phyloP scores from a whole-genome alignment of 2,113 vertebrate species.

The Arizona elegans region DNA sequence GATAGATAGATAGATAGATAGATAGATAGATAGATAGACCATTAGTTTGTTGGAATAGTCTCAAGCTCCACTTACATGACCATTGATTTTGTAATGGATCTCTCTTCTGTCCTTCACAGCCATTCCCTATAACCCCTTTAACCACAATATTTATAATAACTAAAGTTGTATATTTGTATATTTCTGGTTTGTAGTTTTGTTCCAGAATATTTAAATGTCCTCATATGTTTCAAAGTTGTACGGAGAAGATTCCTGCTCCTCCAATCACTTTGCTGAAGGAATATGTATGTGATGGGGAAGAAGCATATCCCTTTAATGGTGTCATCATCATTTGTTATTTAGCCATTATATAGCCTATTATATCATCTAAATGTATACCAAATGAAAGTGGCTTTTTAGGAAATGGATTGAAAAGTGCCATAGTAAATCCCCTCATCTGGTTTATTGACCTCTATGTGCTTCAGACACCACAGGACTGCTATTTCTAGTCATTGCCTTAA shows the following conservation, averaged over 20 bases:
- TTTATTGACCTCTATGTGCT: too few relatives aligned
- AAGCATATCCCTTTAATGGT: not conserved
- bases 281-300: not conserved
- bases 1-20: too few relatives aligned
- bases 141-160: not conserved
- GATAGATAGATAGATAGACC: too few relatives aligned
- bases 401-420: not conserved
- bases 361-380: not conserved
- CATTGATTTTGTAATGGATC: not conserved
- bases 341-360: not conserved
- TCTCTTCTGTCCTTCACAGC: not conserved
- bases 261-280: not conserved
- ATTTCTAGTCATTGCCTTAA: too few relatives aligned
- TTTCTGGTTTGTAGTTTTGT: not conserved
- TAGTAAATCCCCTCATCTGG: not conserved
- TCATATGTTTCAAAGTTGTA: not conserved
- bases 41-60: not conserved
- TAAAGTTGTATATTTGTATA: not conserved
- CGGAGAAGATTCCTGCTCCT: not conserved
- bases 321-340: not conserved
- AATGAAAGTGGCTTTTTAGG: not conserved
- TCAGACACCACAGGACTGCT: not conserved
- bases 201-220: not conserved
- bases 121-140: not conserved
- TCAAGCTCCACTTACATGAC: not conserved